Evolutionary conservation across 2,113 vertebrate species (phyloP).

Genomic region (Dipodomys merriami): DNA sequence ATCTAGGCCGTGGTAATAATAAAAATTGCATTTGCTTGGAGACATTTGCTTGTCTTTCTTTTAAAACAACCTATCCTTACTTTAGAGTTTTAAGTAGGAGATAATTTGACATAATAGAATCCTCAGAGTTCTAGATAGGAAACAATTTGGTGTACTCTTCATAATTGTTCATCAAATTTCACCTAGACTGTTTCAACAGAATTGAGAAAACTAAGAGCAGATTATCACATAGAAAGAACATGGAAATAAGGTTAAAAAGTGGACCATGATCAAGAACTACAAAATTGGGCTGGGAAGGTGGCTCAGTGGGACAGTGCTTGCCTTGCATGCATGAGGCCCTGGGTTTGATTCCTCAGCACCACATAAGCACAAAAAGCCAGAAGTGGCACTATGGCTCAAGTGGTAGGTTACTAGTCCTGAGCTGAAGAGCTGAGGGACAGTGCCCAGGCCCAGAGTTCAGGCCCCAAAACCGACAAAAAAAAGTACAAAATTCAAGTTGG

Average conservation of each 20-base stretch:
- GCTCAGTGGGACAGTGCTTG: no score
- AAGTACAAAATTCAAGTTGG: not conserved
- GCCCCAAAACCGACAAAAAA: no score
- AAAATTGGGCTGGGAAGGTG: no score
- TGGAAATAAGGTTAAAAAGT: not conserved
- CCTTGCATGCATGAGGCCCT: no score
- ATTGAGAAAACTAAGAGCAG: conserved; percentile 20
- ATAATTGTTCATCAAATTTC: conserved; percentile 18
- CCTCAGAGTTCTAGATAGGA: conserved; percentile 23
- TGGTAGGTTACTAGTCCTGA: no score
- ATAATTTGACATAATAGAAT: conserved; percentile 20
- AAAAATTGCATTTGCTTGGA: not conserved
- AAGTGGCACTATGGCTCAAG: no score
- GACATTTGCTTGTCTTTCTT: not conserved
- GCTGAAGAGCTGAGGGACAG: no score
- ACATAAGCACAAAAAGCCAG: no score
- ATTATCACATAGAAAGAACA: not conserved
- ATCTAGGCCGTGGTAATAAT: not conserved
- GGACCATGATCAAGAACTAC: not conserved
- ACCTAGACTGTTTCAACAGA: conserved; percentile 25
- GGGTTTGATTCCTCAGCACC: no score
- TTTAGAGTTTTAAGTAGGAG: conserved; percentile 29
- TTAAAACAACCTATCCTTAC: conserved; percentile 3
- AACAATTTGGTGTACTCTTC: conserved; percentile 8
- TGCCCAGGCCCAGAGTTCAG: no score